These are phyloP conservation scores for Pteropus rufus DNA, from an alignment of 2,797 vertebrate species.

Conservation along the genomic window DNA sequence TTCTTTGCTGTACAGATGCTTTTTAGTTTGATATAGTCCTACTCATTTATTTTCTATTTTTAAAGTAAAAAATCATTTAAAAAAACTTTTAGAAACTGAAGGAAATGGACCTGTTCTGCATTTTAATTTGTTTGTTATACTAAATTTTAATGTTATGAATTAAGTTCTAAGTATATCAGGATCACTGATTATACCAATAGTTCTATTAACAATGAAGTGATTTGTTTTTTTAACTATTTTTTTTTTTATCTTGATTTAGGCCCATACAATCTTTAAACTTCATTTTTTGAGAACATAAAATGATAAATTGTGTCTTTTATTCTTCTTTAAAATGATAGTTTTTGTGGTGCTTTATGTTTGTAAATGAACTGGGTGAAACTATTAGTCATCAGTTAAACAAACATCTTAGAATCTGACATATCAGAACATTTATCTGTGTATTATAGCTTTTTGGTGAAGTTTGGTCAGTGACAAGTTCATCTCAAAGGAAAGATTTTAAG, in stretches of 20 bases:
- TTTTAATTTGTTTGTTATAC: neutral
- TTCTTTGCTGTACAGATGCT: neutral
- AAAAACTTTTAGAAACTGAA: neutral
- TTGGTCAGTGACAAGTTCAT: neutral
- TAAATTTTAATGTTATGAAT: neutral
- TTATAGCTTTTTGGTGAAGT: neutral
- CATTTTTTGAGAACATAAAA: neutral
- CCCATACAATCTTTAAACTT: neutral
- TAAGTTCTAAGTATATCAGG: neutral
- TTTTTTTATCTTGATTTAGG: neutral
- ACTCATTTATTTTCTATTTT: neutral
- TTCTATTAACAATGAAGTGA: neutral
- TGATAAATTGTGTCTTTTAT: neutral
- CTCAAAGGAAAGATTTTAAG: neutral
- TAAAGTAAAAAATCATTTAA: neutral
- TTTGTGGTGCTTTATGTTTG: neutral
- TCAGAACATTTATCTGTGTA: neutral
- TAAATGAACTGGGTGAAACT: neutral
- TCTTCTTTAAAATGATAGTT: neutral
- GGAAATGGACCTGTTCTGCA: neutral
- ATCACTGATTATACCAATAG: neutral
- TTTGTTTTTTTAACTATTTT: neutral
- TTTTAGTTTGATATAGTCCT: neutral
- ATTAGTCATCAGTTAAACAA: neutral
- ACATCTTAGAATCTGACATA: neutral